Evolutionary conservation across 2,888 invertebrate species (phyloP).

Genomic region (Laspeyria flexula): DNA sequence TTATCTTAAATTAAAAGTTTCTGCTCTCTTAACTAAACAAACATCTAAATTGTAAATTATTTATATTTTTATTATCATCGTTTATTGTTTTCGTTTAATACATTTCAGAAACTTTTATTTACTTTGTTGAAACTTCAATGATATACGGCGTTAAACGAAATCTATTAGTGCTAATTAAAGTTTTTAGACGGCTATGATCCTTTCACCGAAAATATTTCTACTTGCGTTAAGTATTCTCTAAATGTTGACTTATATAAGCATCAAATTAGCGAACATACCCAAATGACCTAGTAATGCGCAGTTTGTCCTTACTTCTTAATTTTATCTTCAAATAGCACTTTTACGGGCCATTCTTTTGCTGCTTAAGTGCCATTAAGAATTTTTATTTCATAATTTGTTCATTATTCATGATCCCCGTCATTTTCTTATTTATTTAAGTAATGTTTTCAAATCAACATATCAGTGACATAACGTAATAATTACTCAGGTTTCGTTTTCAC

Average conservation of each 20-base stretch:
- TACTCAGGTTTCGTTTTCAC: conserved; percentile 31
- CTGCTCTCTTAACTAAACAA: not conserved
- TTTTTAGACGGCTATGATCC: conserved; percentile 13
- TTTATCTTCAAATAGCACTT: not conserved
- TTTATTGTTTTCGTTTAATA: too few species aligned
- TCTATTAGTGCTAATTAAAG: not conserved
- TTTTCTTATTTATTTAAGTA: not conserved
- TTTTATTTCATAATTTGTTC: too few species aligned
- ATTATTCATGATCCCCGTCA: too few species aligned
- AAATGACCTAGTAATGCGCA: conserved; percentile 8
- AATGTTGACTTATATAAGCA: conserved; percentile 19
- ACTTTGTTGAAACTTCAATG: too few species aligned
- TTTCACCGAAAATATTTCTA: conserved; percentile 31
- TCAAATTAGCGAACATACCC: conserved; percentile 12
- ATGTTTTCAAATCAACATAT: not conserved
- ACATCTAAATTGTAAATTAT: not conserved
- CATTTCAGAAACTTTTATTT: too few species aligned
- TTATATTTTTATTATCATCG: not conserved
- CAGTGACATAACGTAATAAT: conserved; percentile 30
- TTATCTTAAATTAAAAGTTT: conserved; percentile 1
- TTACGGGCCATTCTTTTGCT: not conserved
- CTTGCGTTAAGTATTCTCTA: conserved; percentile 19
- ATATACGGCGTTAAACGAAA: too few species aligned
- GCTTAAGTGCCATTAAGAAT: too few species aligned
- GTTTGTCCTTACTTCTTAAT: conserved; percentile 1